phyloP scores from a whole-genome alignment of 2,113 vertebrate species.

The Dipodomys merriami region DNA sequence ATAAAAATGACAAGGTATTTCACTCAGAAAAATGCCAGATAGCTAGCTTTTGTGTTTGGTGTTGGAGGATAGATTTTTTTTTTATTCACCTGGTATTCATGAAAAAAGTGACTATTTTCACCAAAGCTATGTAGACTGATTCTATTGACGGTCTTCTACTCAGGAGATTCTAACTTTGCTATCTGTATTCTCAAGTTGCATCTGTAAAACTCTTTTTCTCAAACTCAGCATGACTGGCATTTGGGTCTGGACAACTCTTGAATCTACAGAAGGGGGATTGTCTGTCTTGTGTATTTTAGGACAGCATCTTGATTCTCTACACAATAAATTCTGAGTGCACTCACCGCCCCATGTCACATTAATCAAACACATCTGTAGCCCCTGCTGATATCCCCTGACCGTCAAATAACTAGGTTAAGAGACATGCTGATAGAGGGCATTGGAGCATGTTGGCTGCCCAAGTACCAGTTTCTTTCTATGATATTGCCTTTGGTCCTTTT shows the following conservation, averaged over 20 bases:
- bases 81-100: neutral
- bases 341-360: fast-evolving
- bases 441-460: neutral
- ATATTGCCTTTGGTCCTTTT: neutral
- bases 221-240: fast-evolving
- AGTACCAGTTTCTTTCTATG: neutral
- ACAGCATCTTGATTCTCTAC: neutral
- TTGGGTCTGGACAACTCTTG: neutral
- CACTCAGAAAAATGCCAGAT: neutral
- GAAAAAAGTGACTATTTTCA: neutral
- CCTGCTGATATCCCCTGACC: neutral
- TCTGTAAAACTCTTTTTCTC: neutral
- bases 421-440: neutral
- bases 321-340: fast-evolving
- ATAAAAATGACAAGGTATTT: conserved; percentile 32
- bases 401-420: neutral
- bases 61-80: neutral
- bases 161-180: fast-evolving
- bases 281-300: neutral
- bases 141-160: neutral
- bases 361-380: neutral
- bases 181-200: fast-evolving
- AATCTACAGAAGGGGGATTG: fast-evolving
- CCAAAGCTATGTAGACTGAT: neutral
- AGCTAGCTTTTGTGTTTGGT: neutral